These are phyloP conservation scores for Perccottus glenii DNA, from an alignment of 2,113 vertebrate genomes.

Conservation along the genomic window DNA sequence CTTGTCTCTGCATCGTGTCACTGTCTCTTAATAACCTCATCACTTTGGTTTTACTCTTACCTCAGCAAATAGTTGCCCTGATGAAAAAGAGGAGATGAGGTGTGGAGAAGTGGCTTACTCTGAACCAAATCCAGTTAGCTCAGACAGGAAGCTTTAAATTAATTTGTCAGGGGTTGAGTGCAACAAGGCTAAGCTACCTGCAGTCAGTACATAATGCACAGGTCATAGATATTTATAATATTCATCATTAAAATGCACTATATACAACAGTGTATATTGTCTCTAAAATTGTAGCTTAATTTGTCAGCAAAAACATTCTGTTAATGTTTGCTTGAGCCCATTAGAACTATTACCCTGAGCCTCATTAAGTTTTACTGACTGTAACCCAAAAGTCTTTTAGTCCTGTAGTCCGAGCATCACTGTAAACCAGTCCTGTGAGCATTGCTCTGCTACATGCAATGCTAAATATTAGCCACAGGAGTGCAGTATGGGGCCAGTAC, in stretches of 20 bases:
- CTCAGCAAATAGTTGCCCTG: conserved; percentile 12
- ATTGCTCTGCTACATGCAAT: conserved; percentile 15
- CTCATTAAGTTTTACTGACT: not conserved
- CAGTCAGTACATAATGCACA: not conserved
- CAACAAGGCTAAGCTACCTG: not conserved
- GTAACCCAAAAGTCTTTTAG: not conserved
- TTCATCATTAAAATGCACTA: too few species aligned
- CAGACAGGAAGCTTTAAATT: conserved; percentile 3
- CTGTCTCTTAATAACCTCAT: not conserved
- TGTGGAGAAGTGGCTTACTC: not conserved
- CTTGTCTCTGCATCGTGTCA: conserved; percentile 10
- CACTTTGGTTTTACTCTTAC: conserved; percentile 22
- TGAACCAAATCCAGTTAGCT: conserved; percentile 8
- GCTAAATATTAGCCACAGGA: conserved; percentile 52
- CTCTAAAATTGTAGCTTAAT: too few species aligned
- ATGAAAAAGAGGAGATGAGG: conserved; percentile 16
- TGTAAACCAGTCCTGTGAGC: not conserved
- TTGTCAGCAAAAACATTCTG: too few species aligned
- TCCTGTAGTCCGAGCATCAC: not conserved
- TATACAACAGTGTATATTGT: too few species aligned
- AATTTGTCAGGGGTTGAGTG: not conserved
- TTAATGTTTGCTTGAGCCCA: not conserved
- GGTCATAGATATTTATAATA: too few species aligned
- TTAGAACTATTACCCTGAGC: not conserved
- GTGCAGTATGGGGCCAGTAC: conserved; percentile 53